phyloP scores from a whole-genome alignment of 1,140 invertebrate genomes.

The Lasioglossum albipes region DNA sequence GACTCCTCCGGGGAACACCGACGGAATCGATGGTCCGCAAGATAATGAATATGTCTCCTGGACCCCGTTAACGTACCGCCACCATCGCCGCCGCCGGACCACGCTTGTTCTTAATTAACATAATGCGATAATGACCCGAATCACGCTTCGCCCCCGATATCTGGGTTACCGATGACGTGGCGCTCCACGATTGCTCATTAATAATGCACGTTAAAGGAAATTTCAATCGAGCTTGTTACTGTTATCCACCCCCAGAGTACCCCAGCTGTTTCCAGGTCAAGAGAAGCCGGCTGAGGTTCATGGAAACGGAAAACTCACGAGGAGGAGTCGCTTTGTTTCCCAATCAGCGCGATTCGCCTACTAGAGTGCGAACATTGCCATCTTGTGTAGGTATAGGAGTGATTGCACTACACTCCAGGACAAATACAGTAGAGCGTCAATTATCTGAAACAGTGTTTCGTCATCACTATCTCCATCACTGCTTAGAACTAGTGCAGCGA shows the following conservation, averaged over 20 bases:
- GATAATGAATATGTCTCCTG: conserved; percentile 72
- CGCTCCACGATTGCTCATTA: conserved; percentile 24
- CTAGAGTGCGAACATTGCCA: no score
- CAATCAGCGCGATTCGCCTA: not conserved
- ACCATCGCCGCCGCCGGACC: not conserved
- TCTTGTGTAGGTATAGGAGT: no score
- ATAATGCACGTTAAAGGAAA: conserved; percentile 31
- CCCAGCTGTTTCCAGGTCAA: not conserved
- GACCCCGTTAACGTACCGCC: conserved; percentile 41
- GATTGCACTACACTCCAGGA: no score
- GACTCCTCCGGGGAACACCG: conserved; percentile 6
- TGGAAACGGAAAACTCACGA: not conserved
- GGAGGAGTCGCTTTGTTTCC: not conserved
- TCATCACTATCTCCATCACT: no score
- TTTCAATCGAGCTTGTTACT: conserved; percentile 29
- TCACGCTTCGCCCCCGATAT: not conserved
- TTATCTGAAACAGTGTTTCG: no score
- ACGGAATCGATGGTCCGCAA: conserved; percentile 72
- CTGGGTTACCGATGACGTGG: conserved; percentile 25
- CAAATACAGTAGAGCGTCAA: no score
- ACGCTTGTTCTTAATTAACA: conserved; percentile 53
- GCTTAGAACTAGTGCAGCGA: no score
- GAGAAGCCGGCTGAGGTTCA: not conserved
- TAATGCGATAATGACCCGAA: conserved; percentile 45
- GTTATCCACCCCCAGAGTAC: not conserved